A percentile compares a stretch with the other conserved stretches of the same genome.
phyloP scores from a whole-genome alignment of 2,113 vertebrate genomes.

The Microtus oregoni region DNA sequence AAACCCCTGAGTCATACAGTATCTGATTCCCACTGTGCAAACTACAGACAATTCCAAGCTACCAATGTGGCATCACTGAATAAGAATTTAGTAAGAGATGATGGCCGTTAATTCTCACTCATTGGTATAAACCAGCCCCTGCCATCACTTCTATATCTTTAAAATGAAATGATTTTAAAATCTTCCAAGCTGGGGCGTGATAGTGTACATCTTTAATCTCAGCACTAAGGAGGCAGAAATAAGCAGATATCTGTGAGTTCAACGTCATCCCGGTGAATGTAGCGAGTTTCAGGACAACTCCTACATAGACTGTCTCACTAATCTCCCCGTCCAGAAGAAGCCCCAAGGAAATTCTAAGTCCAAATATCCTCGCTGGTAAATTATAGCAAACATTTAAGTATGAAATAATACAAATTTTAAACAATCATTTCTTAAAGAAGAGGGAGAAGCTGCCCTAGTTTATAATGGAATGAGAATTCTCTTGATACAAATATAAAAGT shows the following conservation, averaged over 20 bases:
- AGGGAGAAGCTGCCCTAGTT: not conserved
- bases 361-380: not conserved
- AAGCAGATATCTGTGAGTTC: not conserved
- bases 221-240: not conserved
- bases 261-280: not conserved
- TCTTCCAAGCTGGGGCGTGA: not conserved
- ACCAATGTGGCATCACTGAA: not conserved
- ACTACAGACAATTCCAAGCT: constrained; percentile 1
- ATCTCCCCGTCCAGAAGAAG: not conserved
- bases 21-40: not conserved
- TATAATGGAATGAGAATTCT: not conserved
- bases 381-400: not conserved
- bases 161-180: not conserved
- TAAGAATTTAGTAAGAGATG: not conserved
- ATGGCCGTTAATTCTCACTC: constrained; percentile 11
- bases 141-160: not conserved
- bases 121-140: not conserved
- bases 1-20: not conserved
- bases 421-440: not conserved
- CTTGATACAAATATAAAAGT: constrained; percentile 21
- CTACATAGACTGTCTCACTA: not conserved
- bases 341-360: not conserved
- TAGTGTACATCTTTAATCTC: no score
- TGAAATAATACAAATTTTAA: constrained; percentile 42
- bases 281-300: not conserved